Evolutionary conservation across 1,140 invertebrate genomes (phyloP).

Genomic region (Hesperophylax magnus): DNA sequence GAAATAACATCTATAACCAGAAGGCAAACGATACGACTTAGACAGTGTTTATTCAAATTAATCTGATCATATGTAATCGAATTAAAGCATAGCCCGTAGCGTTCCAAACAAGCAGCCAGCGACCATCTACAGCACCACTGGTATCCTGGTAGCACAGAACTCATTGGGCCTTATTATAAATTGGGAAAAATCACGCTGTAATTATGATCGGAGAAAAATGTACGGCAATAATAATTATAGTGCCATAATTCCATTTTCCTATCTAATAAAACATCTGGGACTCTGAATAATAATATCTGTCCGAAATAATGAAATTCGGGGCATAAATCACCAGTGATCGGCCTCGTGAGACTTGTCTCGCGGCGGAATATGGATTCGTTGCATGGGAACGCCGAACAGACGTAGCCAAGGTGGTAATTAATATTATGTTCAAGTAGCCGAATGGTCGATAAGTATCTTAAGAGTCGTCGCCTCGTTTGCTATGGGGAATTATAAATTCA

Average conservation of each 20-base stretch:
- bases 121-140: not conserved
- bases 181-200: conserved; percentile 46
- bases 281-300: conserved; percentile 33
- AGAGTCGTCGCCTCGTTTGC: conserved; percentile 53
- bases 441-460: conserved; percentile 41
- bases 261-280: conserved; percentile 40
- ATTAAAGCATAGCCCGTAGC: conserved; percentile 38
- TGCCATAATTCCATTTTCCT: conserved; percentile 38
- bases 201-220: conserved; percentile 22
- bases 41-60: conserved; percentile 42
- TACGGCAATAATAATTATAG: conserved; percentile 28
- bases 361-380: conserved; percentile 42
- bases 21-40: conserved; percentile 33
- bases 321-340: conserved; percentile 48
- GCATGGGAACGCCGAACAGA: conserved; percentile 31
- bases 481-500: conserved; percentile 20
- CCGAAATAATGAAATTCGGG: conserved; percentile 13
- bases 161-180: conserved; percentile 49
- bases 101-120: not conserved
- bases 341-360: conserved; percentile 27
- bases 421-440: conserved; percentile 54
- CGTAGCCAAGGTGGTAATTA: conserved; percentile 50
- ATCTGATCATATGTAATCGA: conserved; percentile 46
- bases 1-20: conserved; percentile 37
- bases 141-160: conserved; percentile 35